phyloP scores from a whole-genome alignment of 1,140 invertebrate species.

The Lordiphosa clarofinis region DNA sequence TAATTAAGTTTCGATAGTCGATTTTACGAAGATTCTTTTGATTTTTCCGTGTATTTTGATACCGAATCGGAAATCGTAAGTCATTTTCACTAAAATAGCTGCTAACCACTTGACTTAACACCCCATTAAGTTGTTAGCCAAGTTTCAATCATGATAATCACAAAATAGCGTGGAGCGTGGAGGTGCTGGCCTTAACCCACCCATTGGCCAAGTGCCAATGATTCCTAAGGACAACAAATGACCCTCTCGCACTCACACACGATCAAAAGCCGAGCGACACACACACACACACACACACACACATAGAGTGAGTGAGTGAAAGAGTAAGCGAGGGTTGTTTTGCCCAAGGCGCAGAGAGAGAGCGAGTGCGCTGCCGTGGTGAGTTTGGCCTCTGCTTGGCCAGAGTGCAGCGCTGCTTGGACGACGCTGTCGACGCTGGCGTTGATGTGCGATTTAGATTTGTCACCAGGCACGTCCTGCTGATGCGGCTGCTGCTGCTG shows the following conservation, averaged over 20 bases:
- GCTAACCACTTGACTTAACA: too few species aligned
- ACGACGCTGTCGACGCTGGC: conserved; percentile 10
- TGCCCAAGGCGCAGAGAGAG: neutral
- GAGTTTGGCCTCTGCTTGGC: conserved; percentile 34
- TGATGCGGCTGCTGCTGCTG: neutral
- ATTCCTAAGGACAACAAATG: conserved; percentile 20
- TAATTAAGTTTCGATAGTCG: too few species aligned
- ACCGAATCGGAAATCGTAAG: too few species aligned
- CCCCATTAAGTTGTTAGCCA: too few species aligned
- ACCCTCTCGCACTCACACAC: conserved; percentile 17
- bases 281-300: neutral
- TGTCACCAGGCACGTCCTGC: conserved; percentile 47
- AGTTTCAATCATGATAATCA: too few species aligned
- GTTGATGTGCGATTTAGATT: conserved; percentile 50
- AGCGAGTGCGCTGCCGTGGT: conserved; percentile 47
- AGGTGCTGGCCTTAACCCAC: neutral
- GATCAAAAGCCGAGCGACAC: conserved; percentile 4
- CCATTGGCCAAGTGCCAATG: conserved; percentile 59
- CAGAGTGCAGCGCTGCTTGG: conserved; percentile 8
- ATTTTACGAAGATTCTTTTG: too few species aligned
- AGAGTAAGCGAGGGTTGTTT: conserved; percentile 9
- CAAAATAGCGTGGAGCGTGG: too few species aligned
- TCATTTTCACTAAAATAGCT: too few species aligned
- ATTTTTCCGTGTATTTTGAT: too few species aligned
- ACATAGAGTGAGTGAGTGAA: conserved; percentile 10